These are phyloP conservation scores for Tapera naevia DNA, from an alignment of 2,797 vertebrate species.

Conservation along the genomic window DNA sequence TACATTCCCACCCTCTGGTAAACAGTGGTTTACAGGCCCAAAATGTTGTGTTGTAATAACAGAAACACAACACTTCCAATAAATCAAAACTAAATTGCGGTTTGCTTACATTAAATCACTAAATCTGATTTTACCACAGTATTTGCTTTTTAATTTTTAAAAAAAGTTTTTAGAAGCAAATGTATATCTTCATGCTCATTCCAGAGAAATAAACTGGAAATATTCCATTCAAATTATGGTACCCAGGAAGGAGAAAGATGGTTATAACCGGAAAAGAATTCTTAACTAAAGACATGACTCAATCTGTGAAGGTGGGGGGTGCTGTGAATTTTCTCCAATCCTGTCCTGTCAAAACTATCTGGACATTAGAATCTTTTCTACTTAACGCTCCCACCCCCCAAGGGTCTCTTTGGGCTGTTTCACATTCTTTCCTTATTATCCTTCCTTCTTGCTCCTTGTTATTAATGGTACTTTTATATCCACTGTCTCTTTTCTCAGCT, in stretches of 20 bases:
- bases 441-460: neutral
- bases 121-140: neutral
- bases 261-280: neutral
- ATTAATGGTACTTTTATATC: neutral
- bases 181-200: neutral
- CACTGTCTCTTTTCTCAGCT: neutral
- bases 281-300: neutral
- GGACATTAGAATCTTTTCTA: neutral
- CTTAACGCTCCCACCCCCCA: rapidly evolving
- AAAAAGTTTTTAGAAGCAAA: neutral
- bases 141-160: neutral
- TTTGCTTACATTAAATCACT: neutral
- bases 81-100: neutral
- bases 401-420: neutral
- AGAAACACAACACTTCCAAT: neutral
- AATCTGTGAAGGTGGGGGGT: neutral
- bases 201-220: neutral
- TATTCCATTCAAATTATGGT: neutral
- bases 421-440: neutral
- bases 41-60: neutral
- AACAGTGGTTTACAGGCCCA: neutral
- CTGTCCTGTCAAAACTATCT: neutral
- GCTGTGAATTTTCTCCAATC: neutral
- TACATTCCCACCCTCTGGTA: neutral
- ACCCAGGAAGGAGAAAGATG: neutral